phyloP scores from a whole-genome alignment of 2,888 invertebrate genomes.

The Belgica antarctica region DNA sequence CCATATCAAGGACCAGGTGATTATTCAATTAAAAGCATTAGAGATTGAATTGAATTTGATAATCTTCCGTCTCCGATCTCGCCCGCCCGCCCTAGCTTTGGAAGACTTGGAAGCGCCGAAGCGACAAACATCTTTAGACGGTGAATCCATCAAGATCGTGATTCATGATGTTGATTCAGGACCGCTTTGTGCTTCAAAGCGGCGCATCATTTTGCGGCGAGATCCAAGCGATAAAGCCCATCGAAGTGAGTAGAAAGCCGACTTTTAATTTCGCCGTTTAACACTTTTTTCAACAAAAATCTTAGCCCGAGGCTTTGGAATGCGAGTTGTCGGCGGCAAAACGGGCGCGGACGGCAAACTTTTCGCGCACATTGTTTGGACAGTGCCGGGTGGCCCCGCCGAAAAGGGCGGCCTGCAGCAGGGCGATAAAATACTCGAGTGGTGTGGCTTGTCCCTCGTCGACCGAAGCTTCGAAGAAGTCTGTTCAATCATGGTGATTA shows the following conservation, averaged over 20 bases:
- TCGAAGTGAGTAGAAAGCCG: constrained; percentile 68
- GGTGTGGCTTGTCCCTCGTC: constrained; percentile 84
- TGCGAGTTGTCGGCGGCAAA: constrained; percentile 92
- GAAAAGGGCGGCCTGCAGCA: constrained; percentile 84
- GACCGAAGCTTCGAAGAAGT: constrained; percentile 94
- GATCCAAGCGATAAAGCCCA: constrained; percentile 83
- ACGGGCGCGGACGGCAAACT: constrained; percentile 79
- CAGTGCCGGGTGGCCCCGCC: constrained; percentile 87
- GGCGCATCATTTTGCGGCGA: constrained; percentile 70
- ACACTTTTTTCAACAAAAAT: constrained; percentile 51
- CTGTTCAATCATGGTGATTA: constrained; percentile 81
- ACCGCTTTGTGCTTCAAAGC: constrained; percentile 63
- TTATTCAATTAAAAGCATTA: not conserved
- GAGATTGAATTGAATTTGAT: not conserved
- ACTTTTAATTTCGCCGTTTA: not conserved
- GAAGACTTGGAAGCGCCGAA: constrained; percentile 64
- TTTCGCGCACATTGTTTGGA: constrained; percentile 89
- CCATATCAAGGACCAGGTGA: constrained; percentile 52
- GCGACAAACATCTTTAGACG: constrained; percentile 83
- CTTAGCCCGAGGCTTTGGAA: constrained; percentile 90
- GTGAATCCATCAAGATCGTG: constrained; percentile 88
- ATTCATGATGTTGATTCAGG: constrained; percentile 88
- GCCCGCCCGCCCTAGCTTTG: constrained; percentile 55
- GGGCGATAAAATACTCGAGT: constrained; percentile 90
- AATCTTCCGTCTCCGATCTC: not conserved